phyloP scores from a whole-genome alignment of 1,140 invertebrate species.

The Apis laboriosa region DNA sequence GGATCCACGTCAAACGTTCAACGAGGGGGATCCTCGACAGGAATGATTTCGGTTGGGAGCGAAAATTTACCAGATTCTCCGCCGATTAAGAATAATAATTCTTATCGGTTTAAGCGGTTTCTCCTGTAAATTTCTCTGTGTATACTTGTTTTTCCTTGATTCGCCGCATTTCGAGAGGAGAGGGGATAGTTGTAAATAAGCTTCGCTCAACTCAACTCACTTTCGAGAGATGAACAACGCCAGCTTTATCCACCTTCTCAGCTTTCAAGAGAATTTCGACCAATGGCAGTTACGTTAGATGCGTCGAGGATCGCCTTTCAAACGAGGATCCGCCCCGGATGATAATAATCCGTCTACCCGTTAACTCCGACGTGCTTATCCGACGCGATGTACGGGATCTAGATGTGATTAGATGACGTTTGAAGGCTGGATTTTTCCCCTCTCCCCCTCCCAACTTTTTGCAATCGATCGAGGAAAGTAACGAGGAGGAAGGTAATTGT shows the following conservation, averaged over 20 bases:
- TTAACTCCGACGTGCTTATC: not conserved
- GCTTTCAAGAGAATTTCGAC: not conserved
- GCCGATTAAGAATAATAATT: not conserved
- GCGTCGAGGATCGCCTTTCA: not conserved
- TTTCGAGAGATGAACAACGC: not conserved
- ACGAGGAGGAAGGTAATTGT: no score
- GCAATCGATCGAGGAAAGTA: not conserved
- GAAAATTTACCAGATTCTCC: not conserved
- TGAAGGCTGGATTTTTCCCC: no score
- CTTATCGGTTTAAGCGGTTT: conserved; percentile 4
- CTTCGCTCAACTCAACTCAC: not conserved
- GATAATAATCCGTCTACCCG: not conserved
- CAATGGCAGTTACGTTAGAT: not conserved
- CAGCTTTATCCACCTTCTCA: not conserved
- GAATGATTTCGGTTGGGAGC: not conserved
- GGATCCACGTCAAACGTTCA: no score
- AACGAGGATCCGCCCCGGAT: not conserved
- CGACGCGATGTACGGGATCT: not conserved
- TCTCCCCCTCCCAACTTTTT: not conserved
- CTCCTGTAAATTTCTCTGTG: not conserved
- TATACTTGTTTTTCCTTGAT: not conserved
- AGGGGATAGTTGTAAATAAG: not conserved
- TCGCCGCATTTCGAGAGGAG: not conserved
- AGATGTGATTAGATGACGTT: not conserved
- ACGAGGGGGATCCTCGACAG: not conserved